phyloP scores from a whole-genome alignment of 2,888 invertebrate genomes.

The Choreutis nemorana region DNA sequence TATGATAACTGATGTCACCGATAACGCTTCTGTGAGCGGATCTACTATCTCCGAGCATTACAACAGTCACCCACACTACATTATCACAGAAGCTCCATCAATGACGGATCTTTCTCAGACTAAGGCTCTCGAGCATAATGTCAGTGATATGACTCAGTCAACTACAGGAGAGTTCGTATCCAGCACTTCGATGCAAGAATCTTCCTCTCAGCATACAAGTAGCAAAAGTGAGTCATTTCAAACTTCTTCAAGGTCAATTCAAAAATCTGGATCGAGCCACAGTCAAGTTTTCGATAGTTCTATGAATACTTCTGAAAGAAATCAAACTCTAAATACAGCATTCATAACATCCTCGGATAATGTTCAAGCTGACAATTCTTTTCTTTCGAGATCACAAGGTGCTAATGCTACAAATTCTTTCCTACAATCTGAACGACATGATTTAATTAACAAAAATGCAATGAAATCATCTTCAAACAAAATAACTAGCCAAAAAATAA shows the following conservation, averaged over 20 bases:
- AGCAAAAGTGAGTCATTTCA: slow-evolving; percentile 52
- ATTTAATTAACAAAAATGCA: slow-evolving; percentile 23
- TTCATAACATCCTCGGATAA: slow-evolving; percentile 40
- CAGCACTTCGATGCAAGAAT: slow-evolving; percentile 39
- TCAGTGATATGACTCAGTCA: slow-evolving; percentile 53
- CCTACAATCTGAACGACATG: slow-evolving; percentile 50
- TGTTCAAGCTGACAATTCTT: slow-evolving; percentile 25
- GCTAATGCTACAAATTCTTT: slow-evolving; percentile 46
- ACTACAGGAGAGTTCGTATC: slow-evolving; percentile 53
- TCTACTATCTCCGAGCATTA: slow-evolving; percentile 58
- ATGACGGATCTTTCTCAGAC: slow-evolving; percentile 52
- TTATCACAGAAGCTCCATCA: slow-evolving; percentile 61
- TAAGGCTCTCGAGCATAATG: slow-evolving; percentile 36
- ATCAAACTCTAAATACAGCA: slow-evolving; percentile 50
- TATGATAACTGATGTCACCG: slow-evolving; percentile 60
- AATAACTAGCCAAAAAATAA: slow-evolving; percentile 25
- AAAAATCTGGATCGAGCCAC: slow-evolving; percentile 44
- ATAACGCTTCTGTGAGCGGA: slow-evolving; percentile 53
- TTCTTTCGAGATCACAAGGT: slow-evolving; percentile 34
- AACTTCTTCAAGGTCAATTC: slow-evolving; percentile 45
- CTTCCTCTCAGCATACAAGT: slow-evolving; percentile 44
- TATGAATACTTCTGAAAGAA: slow-evolving; percentile 36
- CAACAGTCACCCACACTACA: slow-evolving; percentile 61
- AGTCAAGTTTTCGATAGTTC: slow-evolving; percentile 46
- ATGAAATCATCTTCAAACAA: slow-evolving; percentile 16